Evolutionary conservation across 2,888 invertebrate genomes (phyloP).

Genomic region (Mimumesa dahlbomi): DNA sequence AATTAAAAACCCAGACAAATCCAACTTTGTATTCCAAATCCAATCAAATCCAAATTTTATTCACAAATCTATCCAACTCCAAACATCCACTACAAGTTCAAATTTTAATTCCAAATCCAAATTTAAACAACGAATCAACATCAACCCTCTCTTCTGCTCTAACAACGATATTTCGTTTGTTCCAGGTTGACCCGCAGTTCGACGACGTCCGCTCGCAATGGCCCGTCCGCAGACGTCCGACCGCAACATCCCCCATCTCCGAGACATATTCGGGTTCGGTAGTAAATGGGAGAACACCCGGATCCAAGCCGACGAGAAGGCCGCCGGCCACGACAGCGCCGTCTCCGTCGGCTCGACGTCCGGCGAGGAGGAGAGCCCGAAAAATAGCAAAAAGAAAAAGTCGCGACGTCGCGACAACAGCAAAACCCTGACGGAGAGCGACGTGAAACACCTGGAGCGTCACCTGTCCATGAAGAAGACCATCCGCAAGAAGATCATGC

Average conservation of each 20-base stretch:
- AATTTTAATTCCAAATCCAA: no score
- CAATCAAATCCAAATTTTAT: no score
- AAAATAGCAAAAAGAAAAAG: constrained; percentile 83
- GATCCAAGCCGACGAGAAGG: constrained; percentile 74
- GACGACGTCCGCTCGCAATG: no score
- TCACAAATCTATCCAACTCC: no score
- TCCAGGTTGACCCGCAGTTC: no score
- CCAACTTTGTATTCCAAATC: no score
- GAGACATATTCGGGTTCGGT: constrained; percentile 87
- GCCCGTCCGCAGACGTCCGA: constrained; percentile 83
- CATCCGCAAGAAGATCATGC: constrained; percentile 91
- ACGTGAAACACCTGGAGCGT: constrained; percentile 88
- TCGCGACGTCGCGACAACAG: constrained; percentile 86
- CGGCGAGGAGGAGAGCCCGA: constrained; percentile 78
- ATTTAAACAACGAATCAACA: no score
- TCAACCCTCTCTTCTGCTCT: no score
- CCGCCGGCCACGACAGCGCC: constrained; percentile 78
- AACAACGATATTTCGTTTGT: no score
- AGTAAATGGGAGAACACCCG: constrained; percentile 78
- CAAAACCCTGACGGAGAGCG: constrained; percentile 85
- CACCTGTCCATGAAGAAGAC: constrained; percentile 94
- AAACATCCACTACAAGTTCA: no score
- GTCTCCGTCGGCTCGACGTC: constrained; percentile 79
- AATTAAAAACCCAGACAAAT: no score
- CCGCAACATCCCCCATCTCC: constrained; percentile 88